Evolutionary conservation across 2,113 vertebrate species (phyloP).

Genomic region (Maccullochella peelii): DNA sequence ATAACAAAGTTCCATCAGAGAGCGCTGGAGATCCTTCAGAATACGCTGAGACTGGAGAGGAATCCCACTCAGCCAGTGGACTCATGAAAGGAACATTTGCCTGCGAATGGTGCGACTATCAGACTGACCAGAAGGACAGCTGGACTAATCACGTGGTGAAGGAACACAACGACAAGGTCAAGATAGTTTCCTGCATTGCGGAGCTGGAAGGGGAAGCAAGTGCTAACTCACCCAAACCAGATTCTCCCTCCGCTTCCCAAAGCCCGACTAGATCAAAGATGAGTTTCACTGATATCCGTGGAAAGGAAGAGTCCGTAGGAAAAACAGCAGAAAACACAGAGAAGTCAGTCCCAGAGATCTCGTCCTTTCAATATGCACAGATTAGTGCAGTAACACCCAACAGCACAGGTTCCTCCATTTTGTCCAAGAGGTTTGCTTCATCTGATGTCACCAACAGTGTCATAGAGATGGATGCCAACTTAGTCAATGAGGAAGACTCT

Average conservation of each 20-base stretch:
- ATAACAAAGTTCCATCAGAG: slow-evolving; percentile 81
- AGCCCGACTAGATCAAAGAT: slow-evolving; percentile 87
- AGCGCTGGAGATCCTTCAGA: slow-evolving; percentile 83
- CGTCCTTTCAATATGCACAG: slow-evolving; percentile 89
- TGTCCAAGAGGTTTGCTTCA: slow-evolving; percentile 91
- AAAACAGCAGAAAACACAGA: slow-evolving; percentile 84
- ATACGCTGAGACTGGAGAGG: slow-evolving; percentile 76
- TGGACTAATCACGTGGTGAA: slow-evolving; percentile 98
- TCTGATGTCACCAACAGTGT: slow-evolving; percentile 88
- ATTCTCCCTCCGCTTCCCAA: slow-evolving; percentile 85
- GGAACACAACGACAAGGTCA: slow-evolving; percentile 96
- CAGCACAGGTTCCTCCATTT: slow-evolving; percentile 90
- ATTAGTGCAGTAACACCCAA: slow-evolving; percentile 90
- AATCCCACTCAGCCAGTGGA: slow-evolving; percentile 84
- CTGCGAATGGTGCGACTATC: slow-evolving; percentile 97
- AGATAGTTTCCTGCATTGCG: slow-evolving; percentile 90
- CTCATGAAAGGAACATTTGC: slow-evolving; percentile 90
- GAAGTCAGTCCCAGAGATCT: slow-evolving; percentile 85
- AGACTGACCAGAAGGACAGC: slow-evolving; percentile 92
- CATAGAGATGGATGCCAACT: slow-evolving; percentile 87
- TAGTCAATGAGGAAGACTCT: slow-evolving; percentile 89
- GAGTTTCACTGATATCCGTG: slow-evolving; percentile 81
- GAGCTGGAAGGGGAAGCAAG: slow-evolving; percentile 86
- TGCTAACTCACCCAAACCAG: slow-evolving; percentile 83
- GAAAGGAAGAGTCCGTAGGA: slow-evolving; percentile 83